Evolutionary conservation across 2,113 vertebrate genomes (phyloP).

Genomic region (Sorex araneus): DNA sequence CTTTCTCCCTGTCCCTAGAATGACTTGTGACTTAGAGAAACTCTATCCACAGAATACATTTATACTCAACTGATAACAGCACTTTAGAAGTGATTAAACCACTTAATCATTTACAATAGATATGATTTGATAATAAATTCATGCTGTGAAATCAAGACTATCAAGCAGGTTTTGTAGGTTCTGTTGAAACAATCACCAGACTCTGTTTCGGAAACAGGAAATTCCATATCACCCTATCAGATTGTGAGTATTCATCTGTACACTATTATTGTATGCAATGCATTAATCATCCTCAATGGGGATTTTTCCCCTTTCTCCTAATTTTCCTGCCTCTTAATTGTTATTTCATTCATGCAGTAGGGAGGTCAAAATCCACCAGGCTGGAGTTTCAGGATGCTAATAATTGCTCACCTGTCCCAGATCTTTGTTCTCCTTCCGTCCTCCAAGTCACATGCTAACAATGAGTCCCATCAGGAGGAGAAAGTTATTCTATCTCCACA

Average conservation of each 20-base stretch:
- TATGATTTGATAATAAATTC: conserved; percentile 72
- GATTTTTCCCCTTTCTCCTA: neutral
- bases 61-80: conserved; percentile 5
- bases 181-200: conserved; percentile 61
- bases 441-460: neutral
- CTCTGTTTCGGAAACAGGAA: conserved; percentile 78
- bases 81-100: conserved; percentile 62
- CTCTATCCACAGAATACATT: neutral
- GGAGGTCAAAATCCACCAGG: neutral
- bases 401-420: neutral
- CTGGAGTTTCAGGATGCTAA: neutral
- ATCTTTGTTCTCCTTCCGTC: neutral
- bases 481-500: conserved; percentile 22
- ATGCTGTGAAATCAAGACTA: conserved; percentile 60
- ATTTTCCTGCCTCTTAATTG: conserved; percentile 28
- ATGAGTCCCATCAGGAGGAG: neutral
- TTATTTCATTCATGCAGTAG: neutral
- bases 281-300: conserved; percentile 62
- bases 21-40: conserved; percentile 15
- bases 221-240: conserved; percentile 71
- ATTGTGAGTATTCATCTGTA: conserved; percentile 76
- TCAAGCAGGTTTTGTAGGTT: conserved; percentile 80
- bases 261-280: conserved; percentile 71
- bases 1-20: neutral
- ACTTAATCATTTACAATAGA: conserved; percentile 52